Evolutionary conservation across 1,140 invertebrate species (phyloP), one percentile per base, ranked within the genome.

Genomic region (Macrocentrus cingulum): DNA sequence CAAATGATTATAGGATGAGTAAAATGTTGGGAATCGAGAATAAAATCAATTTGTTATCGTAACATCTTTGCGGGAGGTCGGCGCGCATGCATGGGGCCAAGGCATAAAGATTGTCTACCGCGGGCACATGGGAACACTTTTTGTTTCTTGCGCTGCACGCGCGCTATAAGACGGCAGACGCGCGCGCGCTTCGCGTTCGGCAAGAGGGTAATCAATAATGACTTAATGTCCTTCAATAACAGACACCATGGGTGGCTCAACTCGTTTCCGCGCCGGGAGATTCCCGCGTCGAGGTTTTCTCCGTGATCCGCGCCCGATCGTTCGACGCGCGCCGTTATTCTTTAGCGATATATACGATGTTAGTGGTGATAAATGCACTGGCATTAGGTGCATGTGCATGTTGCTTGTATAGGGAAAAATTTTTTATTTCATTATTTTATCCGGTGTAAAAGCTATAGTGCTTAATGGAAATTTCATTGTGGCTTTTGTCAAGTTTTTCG

Each of bases 191-290:
- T n/a, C n/a, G n/a, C 65, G 63, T 72, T 64, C 66, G 54, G 58
- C 29, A 11, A 66, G 60, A 68, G 66, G 67, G 71, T 74, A 73
- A 76, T 76, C 74, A 74, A 76, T 76, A 76, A 76, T 76, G 71
- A 76, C 73, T 75, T 75, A 75, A 76, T 76, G 72, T 76, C 74
- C 67, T 69, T 63, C 74, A 76, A 75, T 75, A 76, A 76, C 71
- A 65, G 72, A 74, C 74, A 75, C 72, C 72, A 74, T 76, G 72
- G 74, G 73, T 74, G 74, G 74, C 69, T 67, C 68, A 22, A 58
- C 42, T 37, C 37, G 25, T 25, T 51, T n/a, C n/a, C n/a, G n/a
- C n/a, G n/a, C 46, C 37, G 15, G 20, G 25, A 58, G n/a, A 52
- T 59, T 39, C 42, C 29, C 42, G 16, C 37, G 29, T n/a, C n/a